phyloP scores from a whole-genome alignment of 30 jellyfish, hydroid and myxozoan species.

The Turritopsis rubra region DNA sequence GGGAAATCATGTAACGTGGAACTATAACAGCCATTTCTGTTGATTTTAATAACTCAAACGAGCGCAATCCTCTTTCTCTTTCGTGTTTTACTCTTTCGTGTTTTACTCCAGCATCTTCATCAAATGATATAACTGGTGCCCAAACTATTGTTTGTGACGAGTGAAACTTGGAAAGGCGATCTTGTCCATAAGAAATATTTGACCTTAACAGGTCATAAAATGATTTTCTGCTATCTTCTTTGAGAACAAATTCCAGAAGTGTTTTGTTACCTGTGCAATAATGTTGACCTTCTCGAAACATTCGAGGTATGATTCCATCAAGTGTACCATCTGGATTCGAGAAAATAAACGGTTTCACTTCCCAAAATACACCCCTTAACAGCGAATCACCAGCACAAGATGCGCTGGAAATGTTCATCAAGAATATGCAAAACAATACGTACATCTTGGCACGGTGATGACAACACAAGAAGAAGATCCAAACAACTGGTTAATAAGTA shows the following conservation, averaged over 20 bases:
- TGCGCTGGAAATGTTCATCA: too few species aligned
- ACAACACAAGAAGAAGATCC: not conserved
- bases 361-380: constrained; percentile 29
- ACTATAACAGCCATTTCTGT: constrained; percentile 33
- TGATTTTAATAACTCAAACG: constrained; percentile 22
- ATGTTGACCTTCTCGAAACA: constrained; percentile 21
- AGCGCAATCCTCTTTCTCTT: constrained; percentile 15
- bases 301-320: constrained; percentile 39
- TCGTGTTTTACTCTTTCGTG: constrained; percentile 3
- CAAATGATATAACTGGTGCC: constrained; percentile 32
- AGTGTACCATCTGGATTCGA: constrained; percentile 8
- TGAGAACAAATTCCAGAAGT: not conserved
- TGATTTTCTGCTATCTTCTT: not conserved
- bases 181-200: constrained; percentile 8
- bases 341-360: constrained; percentile 33
- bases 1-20: constrained; percentile 32
- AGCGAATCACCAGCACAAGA: not conserved
- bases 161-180: not conserved
- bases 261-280: constrained; percentile 14
- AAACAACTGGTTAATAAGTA: not conserved
- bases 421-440: not conserved
- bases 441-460: not conserved
- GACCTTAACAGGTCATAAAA: constrained; percentile 17
- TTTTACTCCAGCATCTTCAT: constrained; percentile 3
- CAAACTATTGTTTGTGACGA: constrained; percentile 18